A percentile compares a stretch with the other conserved stretches of the same genome.
Conservation (phyloP, 2,888 invertebrate genomes). For the Salticus scenicus region DNA sequence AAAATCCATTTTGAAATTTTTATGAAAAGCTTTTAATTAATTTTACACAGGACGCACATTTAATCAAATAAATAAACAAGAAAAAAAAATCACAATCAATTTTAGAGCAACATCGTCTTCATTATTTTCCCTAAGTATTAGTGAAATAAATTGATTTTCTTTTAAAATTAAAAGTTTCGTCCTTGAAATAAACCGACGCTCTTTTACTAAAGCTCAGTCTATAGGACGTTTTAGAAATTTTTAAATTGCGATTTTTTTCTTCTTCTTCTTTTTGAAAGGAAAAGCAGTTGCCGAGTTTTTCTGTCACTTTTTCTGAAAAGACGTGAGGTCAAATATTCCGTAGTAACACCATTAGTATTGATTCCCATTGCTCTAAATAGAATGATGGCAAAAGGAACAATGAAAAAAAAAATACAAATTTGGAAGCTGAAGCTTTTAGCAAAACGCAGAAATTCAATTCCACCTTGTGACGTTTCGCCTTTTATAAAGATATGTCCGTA, state of each 20-base stretch:
- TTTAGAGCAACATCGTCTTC: too few relatives aligned
- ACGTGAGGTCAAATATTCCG: slow-evolving; percentile 48
- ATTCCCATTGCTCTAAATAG: too few relatives aligned
- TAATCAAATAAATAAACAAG: too few relatives aligned
- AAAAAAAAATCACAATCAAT: too few relatives aligned
- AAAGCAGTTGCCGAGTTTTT: slow-evolving; percentile 27
- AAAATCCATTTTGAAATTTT: too few relatives aligned
- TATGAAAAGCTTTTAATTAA: too few relatives aligned
- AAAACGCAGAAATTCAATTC: slow-evolving; percentile 59
- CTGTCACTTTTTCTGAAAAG: slow-evolving; percentile 20
- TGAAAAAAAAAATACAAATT: slow-evolving; percentile 57
- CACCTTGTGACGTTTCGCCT: slow-evolving; percentile 42
- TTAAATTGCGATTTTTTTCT: slow-evolving; percentile 59
- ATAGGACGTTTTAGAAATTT: slow-evolving; percentile 42
- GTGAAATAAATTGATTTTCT: slow-evolving; percentile 21
- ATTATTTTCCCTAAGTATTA: too few relatives aligned
- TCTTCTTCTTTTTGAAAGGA: slow-evolving; percentile 18
- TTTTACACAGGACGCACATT: too few relatives aligned
- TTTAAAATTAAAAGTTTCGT: slow-evolving; percentile 40
- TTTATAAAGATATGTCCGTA: slow-evolving; percentile 51
- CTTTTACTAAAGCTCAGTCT: slow-evolving; percentile 17
- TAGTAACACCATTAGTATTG: slow-evolving; percentile 62
- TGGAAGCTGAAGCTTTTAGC: slow-evolving; percentile 53
- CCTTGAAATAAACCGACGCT: slow-evolving; percentile 19
- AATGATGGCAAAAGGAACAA: too few relatives aligned